Base-by-base conservation (phyloP, 2,888 invertebrate species). In the Leptarthrus brevirostris region DNA sequence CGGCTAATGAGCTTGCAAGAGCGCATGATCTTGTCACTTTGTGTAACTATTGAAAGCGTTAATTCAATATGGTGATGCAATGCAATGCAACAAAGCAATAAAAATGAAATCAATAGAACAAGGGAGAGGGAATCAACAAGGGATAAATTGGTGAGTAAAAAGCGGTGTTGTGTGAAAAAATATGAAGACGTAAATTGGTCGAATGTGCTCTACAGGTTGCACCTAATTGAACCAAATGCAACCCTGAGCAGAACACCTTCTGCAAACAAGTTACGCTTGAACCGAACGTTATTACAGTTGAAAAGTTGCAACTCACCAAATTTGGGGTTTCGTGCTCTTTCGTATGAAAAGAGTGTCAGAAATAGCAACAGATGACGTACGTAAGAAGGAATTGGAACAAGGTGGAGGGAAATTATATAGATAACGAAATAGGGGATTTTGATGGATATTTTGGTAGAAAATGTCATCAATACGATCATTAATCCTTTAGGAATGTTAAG, bases 11-110 rank as follows among this genome's bases (percentile, higher is more conserved):
- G 58, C 58, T 58, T 18, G 58, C 10, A 58, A 58, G 36, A 12
- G 58, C 58, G 36, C 20, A 58, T 58, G 58, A 58, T 58, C 58
- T 58, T 58, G 58, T 58, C 58, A 58, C 58, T 58, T 58, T 58
- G 20, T 24, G 40, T 16, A 58, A 16, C 58, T 58, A 34, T 40
- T 12, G 4, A 30, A 30, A 5, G 30, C 30, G 4, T 30, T 3
- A 8, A 30, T 8, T 30, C 30, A 49, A n/a, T n/a, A 36, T 58
- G 34, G 5, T 26, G 34, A 34, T 34, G 30, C n/a, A 3, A 54
- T 6, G 34, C 16, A 16, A 20, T n/a, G n/a, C 18, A 16, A 10
- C 49, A 49, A 14, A 34, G 58, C 34, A 58, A 34, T 36, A 20
- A 20, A 16, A 49, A 24, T 12, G 58, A 58, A n/a, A 14, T 12